A percentile compares a stretch with the other conserved stretches of the same genome.
Conservation (phyloP, 2,888 invertebrate genomes). For the Asteroscopus sphinx region DNA sequence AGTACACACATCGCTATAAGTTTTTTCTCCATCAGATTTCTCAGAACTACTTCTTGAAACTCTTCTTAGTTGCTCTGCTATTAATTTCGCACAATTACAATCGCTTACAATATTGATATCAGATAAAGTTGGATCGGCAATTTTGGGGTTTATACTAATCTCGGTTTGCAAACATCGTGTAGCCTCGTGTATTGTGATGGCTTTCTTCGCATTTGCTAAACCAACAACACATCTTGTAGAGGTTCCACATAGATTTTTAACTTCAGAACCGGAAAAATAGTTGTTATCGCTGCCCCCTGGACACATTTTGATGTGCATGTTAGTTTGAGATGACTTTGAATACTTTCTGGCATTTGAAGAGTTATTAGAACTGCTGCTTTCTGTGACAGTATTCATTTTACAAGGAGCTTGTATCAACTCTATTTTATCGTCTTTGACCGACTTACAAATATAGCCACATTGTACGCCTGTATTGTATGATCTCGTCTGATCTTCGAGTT, state of each 20-base stretch:
- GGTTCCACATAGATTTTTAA: slow-evolving; percentile 23
- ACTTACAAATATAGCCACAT: slow-evolving; percentile 36
- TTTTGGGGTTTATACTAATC: slow-evolving; percentile 82
- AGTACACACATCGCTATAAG: slow-evolving; percentile 43
- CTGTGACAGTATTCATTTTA: slow-evolving; percentile 23
- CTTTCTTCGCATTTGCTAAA: slow-evolving; percentile 26
- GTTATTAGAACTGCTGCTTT: slow-evolving; percentile 48
- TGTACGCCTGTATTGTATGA: slow-evolving; percentile 50
- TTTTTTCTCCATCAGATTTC: slow-evolving; percentile 40
- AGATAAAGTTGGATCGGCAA: slow-evolving; percentile 78
- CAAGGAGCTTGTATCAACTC: slow-evolving; percentile 40
- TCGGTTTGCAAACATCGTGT: slow-evolving; percentile 82
- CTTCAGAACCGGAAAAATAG: slow-evolving; percentile 46
- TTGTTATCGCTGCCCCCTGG: slow-evolving; percentile 53
- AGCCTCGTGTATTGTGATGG: slow-evolving; percentile 65
- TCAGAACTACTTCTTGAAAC: slow-evolving; percentile 51
- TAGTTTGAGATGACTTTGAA: slow-evolving; percentile 80
- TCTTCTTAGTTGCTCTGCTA: slow-evolving; percentile 69
- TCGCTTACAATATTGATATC: slow-evolving; percentile 77
- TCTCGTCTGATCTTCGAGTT: slow-evolving; percentile 56
- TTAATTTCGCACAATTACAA: slow-evolving; percentile 67
- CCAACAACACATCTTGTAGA: slow-evolving; percentile 26
- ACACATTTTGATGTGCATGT: slow-evolving; percentile 65
- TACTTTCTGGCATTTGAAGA: slow-evolving; percentile 52
- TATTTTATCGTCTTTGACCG: slow-evolving; percentile 28